These are phyloP conservation scores for Galleria mellonella DNA, from an alignment of 1,140 invertebrate genomes.

Conservation along the genomic window DNA sequence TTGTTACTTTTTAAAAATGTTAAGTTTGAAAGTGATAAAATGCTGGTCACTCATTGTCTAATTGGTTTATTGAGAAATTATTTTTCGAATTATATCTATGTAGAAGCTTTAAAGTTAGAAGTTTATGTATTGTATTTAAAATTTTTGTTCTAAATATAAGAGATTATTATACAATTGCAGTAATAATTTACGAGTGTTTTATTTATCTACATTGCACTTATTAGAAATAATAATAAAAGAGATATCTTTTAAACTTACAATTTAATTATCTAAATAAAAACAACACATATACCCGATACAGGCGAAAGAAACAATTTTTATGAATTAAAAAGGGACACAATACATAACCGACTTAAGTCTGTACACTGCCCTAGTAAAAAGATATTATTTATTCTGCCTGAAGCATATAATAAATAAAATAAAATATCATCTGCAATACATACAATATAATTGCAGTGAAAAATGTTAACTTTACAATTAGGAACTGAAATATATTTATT, in stretches of 20 bases:
- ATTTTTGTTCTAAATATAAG: conserved; percentile 49
- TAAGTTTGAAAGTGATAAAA: conserved; percentile 46
- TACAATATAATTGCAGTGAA: too few relatives aligned
- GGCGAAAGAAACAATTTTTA: too few relatives aligned
- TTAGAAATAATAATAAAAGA: neutral
- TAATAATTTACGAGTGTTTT: conserved; percentile 14
- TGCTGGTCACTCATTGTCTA: conserved; percentile 36
- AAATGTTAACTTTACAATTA: too few relatives aligned
- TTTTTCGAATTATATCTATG: conserved; percentile 33
- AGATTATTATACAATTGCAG: conserved; percentile 37
- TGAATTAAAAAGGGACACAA: too few relatives aligned
- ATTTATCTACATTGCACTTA: neutral
- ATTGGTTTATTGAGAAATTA: conserved; percentile 34
- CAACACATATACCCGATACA: too few relatives aligned
- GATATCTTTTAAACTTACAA: neutral
- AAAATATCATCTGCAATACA: too few relatives aligned
- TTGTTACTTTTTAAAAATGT: conserved; percentile 3
- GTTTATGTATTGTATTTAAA: conserved; percentile 46
- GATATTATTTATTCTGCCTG: too few relatives aligned
- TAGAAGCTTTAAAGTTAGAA: conserved; percentile 51
- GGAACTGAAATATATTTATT: too few relatives aligned
- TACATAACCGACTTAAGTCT: too few relatives aligned
- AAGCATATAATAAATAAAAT: too few relatives aligned
- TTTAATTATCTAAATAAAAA: neutral
- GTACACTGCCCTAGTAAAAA: too few relatives aligned